Evolutionary conservation across 2,888 invertebrate genomes (phyloP), one percentile per base, ranked within the genome.

Genomic region (Sisyra terminalis): DNA sequence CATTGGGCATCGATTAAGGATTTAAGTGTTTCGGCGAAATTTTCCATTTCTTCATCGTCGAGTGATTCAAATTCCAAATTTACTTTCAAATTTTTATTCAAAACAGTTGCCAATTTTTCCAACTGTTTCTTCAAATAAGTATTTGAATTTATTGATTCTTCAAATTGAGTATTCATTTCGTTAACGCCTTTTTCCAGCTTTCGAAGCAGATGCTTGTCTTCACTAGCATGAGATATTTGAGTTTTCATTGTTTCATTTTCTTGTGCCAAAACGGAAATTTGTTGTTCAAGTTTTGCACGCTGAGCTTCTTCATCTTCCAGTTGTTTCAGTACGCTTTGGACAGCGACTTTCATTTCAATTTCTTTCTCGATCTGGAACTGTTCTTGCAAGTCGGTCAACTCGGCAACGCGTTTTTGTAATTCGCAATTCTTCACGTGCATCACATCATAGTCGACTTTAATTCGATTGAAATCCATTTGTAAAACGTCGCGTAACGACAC

Each of bases 1-100:
- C 65, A 69, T 57, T 73, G 71, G 46, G 70, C 71, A 11, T 73
- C 70, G 46, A 66, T 61, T 0, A 77, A 53, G 13, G 70, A 61
- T 55, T 70, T 73, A 45, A 75, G 69, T 3, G 64, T 51, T 53
- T n/a, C 58, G 57, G 36, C 51, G 17, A 50, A 44, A 39, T 41
- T 50, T 49, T 46, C 50, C 36, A 47, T 17, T 38, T 17, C 11
- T 5, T 46, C 47, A 13, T 45, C 36, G 18, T 47, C 7, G 24
- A 24, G 3, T 24, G 24, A 24, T 24, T 7, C 24, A 38, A 18
- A 31, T 11, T 13, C 24, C 9, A 24, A 29, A 36, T 42, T 24
- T 36, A 42, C 3, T 31, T 43, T 30, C 13, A 30, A 16, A 38
- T 43, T 37, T 43, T 37, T 39, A 29, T 39, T 7, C 14, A 24